Base-by-base conservation (phyloP, 2,797 vertebrate species). In the Falco cherrug region DNA sequence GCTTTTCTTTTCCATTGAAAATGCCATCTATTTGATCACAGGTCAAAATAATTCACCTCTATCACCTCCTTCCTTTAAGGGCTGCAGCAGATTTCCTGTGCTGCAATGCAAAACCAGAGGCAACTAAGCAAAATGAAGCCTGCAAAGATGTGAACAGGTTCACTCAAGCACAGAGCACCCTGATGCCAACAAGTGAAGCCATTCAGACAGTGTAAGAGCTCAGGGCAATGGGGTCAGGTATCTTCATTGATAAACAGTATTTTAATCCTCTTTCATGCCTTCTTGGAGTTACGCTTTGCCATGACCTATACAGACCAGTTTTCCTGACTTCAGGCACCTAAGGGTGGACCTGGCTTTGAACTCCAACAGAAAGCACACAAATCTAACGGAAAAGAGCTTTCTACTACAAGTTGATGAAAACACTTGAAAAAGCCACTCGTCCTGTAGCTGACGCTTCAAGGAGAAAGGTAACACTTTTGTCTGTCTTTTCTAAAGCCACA, bases 401-500 rank as follows among this genome's bases (percentile, higher is more conserved):
- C 76, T 41, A 20, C 21, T 79, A 35, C 19, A 71, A 50, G 25
- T 2, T 69, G 54, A 82, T 90, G 67, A 92, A 77, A 96, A 51
- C 29, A 69, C 5, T 31, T 50, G 11, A 4, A 16, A 54, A 48
- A 47, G 39, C 3, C 10, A 63, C 10, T 13, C 29, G 26, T 73
- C 53, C 50, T 81, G 33, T 7, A 82, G 54, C 26, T 90, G 43
- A 63, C 60, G 33, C 29, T 85, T 94, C 61, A 89, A 93, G 56
- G 59, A 84, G 73, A 95, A 86, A 4, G 1, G 28, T 11, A 95
- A 92, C 48, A 15, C 67, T 91, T 93, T 75, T 74, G 65, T 82
- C 68, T 93, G 82, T 88, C 51, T 31, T 84, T 95, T 84, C 54
- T 60, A 67, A 95, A 94, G 74, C 37, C 26, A 92, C 43, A 48